Base-by-base conservation (phyloP, 2,888 invertebrate species). In the Eupithecia tripunctaria region DNA sequence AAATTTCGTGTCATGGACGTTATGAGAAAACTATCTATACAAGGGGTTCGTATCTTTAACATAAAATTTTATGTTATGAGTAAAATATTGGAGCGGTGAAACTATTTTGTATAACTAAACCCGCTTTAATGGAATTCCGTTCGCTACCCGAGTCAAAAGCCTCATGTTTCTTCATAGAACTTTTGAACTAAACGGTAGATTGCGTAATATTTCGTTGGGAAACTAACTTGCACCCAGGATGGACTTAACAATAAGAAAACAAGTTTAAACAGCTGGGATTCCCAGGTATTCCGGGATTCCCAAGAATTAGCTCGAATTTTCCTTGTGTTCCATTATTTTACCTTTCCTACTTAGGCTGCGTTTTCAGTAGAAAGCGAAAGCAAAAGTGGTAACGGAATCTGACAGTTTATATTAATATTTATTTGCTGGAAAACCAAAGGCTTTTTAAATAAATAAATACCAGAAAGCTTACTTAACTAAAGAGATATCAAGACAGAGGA, bases 191-290 rank as follows among this genome's bases (percentile, higher is more conserved):
- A 51, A 51, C 8, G 15, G 43, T 43, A 43, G 43, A 6, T 43
- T 43, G n/a, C 47, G 47, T 47, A 47, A 47, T 8, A 47, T 47
- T 47, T 47, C 2, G 18, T 47, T 47, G 47, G 47, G 0, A 47
- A 59, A 60, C 60, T 60, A 60, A 32, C 29, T 51, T 43, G 29
- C 29, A n/a, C 29, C 47, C 27, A 43, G 47, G n/a, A 67, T n/a
- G 8, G 2, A 43, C 43, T 18, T 18, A 43, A 8, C 21, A 51
- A 51, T 51, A 51, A 51, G 21, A 21, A 51, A 51, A 51, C 51
- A 51, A 2, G 51, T 51, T 51, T 12, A 51, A 21, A 51, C 21
- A 51, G 21, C 51, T 51, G 51, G 12, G 12, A 51, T 51, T 51
- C 21, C 21, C 21, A 12, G 47, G n/a, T 47, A 47, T 47, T n/a